Evolutionary conservation across 2,113 vertebrate genomes (phyloP).

Genomic region (Strix uralensis): DNA sequence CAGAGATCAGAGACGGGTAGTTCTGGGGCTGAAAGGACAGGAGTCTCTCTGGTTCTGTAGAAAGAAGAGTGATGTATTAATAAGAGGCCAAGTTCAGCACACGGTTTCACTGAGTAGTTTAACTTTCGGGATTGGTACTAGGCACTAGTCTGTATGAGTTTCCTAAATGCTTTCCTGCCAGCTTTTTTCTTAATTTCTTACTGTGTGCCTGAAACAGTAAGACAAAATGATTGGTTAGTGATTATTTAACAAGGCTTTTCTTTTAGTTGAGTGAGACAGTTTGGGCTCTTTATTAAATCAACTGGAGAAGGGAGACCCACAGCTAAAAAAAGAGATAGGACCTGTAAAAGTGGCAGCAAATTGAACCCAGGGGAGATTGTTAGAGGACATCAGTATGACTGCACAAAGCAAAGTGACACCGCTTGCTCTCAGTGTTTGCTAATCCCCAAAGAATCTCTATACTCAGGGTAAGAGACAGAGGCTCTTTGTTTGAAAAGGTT

Average conservation of each 20-base stretch:
- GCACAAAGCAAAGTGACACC: neutral
- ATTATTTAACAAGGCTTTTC: neutral
- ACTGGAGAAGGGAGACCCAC: neutral
- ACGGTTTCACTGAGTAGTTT: neutral
- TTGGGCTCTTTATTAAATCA: neutral
- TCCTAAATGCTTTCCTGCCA: neutral
- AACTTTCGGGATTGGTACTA: neutral
- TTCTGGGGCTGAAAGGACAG: neutral
- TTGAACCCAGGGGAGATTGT: constrained; percentile 27
- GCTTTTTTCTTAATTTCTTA: neutral
- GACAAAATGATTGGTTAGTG: neutral
- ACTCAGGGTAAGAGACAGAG: neutral
- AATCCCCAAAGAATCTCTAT: neutral
- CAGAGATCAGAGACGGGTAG: neutral
- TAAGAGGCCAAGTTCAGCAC: neutral
- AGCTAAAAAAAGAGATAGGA: neutral
- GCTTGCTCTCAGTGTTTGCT: neutral
- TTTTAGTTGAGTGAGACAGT: neutral
- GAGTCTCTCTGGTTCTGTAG: neutral
- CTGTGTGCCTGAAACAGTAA: neutral
- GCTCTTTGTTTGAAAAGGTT: constrained; percentile 12
- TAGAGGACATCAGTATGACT: constrained; percentile 3
- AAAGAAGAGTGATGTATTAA: neutral
- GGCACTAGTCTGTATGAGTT: neutral
- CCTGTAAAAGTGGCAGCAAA: constrained; percentile 2